Base-by-base conservation (phyloP, 2,797 vertebrate genomes). In the Nyctalus aviator region DNA sequence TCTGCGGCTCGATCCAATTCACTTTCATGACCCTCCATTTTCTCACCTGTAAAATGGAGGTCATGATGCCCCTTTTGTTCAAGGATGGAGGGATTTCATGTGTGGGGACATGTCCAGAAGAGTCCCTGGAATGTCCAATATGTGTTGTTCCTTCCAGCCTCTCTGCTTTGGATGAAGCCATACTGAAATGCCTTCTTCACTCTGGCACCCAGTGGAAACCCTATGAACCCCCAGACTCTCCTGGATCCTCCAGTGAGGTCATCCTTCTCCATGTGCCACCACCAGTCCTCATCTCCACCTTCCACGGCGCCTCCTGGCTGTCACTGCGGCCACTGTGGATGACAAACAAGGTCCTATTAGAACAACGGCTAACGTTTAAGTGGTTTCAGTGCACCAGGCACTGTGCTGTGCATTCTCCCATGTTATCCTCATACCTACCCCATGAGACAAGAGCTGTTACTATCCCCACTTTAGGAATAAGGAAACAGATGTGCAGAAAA, bases 11-110 rank as follows among this genome's bases (percentile, higher is more conserved):
- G 4, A 44, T 23, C 27, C 27, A 8, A 4, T 73, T 79, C 8
- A 2, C 46, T 50, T 66, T 30, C 32, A 0, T 12, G 9, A 76
- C 18, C 11, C 3, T 27, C 37, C 12, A 0, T 72, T 81, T 90
- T 77, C 83, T 71, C 44, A 69, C 23, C 77, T 50, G 17, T 53
- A 82, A 87, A 68, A 75, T 57, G 50, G 62, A 64, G n/a, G 46
- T 30, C 2, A 5, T 4, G 14, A 20, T 12, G 76, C 30, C 46
- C 14, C 25, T 62, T 88, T 37, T 23, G 20, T 46, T 62, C 68
- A 46, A 37, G 44, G 30, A 13, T 27, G n/a, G 81, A 71, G 44
- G 23, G 35, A 69, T 50, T 18, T 27, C 30, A 82, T 14, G 9
- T 30, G 9, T 10, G n/a, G 15, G 11, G 17, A 41, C 15, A 25